Percentiles rank a stretch among this genome's conserved stretches.
These are phyloP conservation scores for Pandemis cinnamomeana DNA, from an alignment of 2,888 invertebrate species.

Conservation along the genomic window DNA sequence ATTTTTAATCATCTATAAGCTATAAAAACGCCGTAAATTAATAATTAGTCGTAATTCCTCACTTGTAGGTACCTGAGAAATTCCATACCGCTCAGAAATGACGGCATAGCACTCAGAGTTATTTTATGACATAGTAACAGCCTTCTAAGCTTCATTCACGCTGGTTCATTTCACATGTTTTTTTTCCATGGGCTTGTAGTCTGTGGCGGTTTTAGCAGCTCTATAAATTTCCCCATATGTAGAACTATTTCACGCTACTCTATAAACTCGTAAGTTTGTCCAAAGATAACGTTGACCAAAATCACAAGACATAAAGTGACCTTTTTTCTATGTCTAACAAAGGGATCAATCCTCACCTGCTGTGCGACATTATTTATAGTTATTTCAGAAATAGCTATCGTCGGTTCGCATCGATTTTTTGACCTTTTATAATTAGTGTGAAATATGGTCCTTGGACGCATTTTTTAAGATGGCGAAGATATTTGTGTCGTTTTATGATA, in stretches of 20 bases:
- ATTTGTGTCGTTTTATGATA: conserved; percentile 9
- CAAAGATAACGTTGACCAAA: conserved; percentile 79
- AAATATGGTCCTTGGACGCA: conserved; percentile 67
- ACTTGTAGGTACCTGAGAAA: too few relatives aligned
- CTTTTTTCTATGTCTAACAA: conserved; percentile 68
- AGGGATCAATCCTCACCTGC: conserved; percentile 77
- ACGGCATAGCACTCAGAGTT: too few relatives aligned
- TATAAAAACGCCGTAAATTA: too few relatives aligned
- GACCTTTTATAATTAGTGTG: conserved; percentile 79
- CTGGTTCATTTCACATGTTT: too few relatives aligned
- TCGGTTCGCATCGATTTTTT: conserved; percentile 59
- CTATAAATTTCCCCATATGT: conserved; percentile 49
- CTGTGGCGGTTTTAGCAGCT: conserved; percentile 58
- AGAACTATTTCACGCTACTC: conserved; percentile 78
- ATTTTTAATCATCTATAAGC: too few relatives aligned
- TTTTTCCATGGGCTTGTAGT: too few relatives aligned
- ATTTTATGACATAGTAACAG: too few relatives aligned
- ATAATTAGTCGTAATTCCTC: too few relatives aligned
- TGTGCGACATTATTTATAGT: conserved; percentile 74
- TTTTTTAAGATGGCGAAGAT: conserved; percentile 43
- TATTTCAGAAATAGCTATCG: conserved; percentile 55
- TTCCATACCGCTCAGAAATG: too few relatives aligned
- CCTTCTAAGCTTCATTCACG: too few relatives aligned
- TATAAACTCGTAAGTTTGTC: conserved; percentile 74
- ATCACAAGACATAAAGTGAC: conserved; percentile 77